Evolutionary conservation across 2,888 invertebrate species (phyloP).

Genomic region (Oligia strigilis): DNA sequence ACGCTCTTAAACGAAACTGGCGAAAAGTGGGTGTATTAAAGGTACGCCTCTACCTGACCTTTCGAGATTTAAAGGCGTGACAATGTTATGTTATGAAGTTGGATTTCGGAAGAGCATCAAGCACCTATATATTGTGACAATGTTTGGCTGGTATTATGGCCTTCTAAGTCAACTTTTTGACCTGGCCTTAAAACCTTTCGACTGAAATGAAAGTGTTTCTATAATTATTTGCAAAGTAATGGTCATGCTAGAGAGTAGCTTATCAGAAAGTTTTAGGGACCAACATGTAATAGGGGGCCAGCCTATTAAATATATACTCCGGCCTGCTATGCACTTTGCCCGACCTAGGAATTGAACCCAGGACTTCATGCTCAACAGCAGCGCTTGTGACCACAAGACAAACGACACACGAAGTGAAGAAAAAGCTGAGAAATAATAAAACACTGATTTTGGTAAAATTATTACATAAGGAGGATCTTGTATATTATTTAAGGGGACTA

Average conservation of each 20-base stretch:
- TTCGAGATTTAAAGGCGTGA: not conserved
- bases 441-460: not conserved
- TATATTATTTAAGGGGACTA: not conserved
- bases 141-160: no score
- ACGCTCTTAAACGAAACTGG: not conserved
- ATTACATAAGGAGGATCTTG: not conserved
- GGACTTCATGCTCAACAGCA: no score
- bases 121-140: not conserved
- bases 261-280: no score
- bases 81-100: not conserved
- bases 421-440: not conserved
- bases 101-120: not conserved
- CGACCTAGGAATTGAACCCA: no score
- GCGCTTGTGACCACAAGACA: not conserved
- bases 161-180: no score
- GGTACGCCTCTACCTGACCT: not conserved
- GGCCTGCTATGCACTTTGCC: not conserved
- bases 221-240: not conserved
- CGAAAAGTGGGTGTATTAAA: not conserved
- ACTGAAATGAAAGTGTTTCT: not conserved
- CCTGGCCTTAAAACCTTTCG: not conserved
- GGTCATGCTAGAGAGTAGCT: not conserved
- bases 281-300: not conserved
- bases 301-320: not conserved
- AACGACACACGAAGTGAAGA: not conserved